phyloP scores from a whole-genome alignment of 1,140 invertebrate genomes.

The Spodoptera frugiperda region DNA sequence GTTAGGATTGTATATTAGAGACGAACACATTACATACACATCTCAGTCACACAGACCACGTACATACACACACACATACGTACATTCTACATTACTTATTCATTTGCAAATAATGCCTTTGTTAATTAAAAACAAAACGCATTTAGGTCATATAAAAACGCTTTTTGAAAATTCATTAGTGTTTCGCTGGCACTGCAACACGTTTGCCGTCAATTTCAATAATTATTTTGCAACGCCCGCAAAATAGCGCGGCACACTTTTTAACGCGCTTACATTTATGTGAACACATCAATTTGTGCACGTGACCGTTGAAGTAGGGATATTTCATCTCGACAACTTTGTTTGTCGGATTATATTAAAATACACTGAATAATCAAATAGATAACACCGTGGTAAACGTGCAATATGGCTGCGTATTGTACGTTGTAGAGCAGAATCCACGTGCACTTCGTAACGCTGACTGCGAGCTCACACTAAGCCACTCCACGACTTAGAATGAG shows the following conservation, averaged over 20 bases:
- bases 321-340: background rate
- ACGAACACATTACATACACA: background rate
- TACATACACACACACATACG: background rate
- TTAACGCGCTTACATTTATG: background rate
- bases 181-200: slow-evolving; percentile 2
- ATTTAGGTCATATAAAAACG: slow-evolving; percentile 12
- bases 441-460: background rate
- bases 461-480: background rate
- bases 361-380: background rate
- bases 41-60: background rate
- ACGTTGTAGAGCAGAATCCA: background rate
- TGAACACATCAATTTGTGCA: slow-evolving; percentile 13
- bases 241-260: background rate
- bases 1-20: slow-evolving; percentile 22
- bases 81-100: background rate
- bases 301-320: no score
- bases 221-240: slow-evolving; percentile 8
- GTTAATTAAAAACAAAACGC: background rate
- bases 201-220: slow-evolving; percentile 7
- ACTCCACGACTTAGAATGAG: background rate
- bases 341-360: background rate
- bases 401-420: slow-evolving; percentile 24
- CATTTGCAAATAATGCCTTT: background rate
- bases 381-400: background rate
- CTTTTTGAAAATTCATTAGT: slow-evolving; percentile 12